Conservation (phyloP, 2,888 invertebrate genomes). For the Pyrgus malvae region DNA sequence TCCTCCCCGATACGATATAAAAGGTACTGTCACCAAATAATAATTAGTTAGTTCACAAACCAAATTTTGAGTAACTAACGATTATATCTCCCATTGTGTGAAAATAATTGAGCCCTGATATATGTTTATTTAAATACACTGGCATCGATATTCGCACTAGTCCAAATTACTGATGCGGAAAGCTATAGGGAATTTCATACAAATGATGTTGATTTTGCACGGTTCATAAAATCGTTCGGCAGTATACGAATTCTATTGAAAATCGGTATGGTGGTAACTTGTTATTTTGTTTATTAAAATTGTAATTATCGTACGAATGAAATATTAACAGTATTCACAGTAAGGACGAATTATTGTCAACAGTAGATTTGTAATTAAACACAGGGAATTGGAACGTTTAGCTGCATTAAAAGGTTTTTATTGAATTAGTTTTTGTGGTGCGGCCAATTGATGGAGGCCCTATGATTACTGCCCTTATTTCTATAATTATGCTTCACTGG, state of each 20-base stretch:
- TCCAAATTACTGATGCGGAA: constrained; percentile 22
- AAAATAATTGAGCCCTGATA: neutral
- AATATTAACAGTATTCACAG: no score
- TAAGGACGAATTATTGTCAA: no score
- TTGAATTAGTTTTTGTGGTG: no score
- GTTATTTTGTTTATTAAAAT: constrained; percentile 16
- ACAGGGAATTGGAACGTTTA: no score
- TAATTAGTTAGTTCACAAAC: neutral
- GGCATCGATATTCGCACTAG: constrained; percentile 13
- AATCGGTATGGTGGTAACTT: neutral
- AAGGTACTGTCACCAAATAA: neutral
- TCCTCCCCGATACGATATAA: neutral
- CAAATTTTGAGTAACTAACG: no score
- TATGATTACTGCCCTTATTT: no score
- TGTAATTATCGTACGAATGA: neutral
- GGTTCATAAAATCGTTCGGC: constrained; percentile 14
- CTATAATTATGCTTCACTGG: no score
- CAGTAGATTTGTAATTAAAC: no score
- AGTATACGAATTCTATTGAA: constrained; percentile 14
- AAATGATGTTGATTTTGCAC: constrained; percentile 26
- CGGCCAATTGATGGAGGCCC: no score
- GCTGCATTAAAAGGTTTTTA: no score
- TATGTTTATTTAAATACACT: constrained; percentile 1
- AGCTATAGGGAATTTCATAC: constrained; percentile 22
- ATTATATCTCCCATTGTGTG: neutral